A percentile compares a stretch with the other conserved stretches of the same genome.
Evolutionary conservation across 2,888 invertebrate genomes (phyloP).

Genomic region (Megastigmus dorsalis): DNA sequence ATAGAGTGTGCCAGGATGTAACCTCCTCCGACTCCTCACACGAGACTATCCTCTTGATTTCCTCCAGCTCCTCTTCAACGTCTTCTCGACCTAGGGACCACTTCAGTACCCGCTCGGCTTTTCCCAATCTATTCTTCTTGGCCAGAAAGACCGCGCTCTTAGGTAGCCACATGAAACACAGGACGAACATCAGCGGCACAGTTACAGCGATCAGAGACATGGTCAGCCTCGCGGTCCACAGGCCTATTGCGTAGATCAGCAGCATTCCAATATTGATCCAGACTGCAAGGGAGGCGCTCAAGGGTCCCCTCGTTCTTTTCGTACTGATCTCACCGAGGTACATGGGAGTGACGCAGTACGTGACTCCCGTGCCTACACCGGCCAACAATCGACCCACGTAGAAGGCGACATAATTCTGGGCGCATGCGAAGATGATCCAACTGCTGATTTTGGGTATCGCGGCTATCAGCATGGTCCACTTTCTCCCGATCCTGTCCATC

Average conservation of each 20-base stretch:
- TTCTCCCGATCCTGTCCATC: conserved; percentile 71
- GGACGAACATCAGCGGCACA: conserved; percentile 64
- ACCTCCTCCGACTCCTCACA: conserved; percentile 58
- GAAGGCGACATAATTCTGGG: conserved; percentile 59
- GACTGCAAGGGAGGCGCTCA: conserved; percentile 67
- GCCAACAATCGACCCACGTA: conserved; percentile 67
- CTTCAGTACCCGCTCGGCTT: conserved; percentile 66
- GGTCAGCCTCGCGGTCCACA: conserved; percentile 53
- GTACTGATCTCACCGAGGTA: conserved; percentile 71
- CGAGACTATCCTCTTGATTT: conserved; percentile 68
- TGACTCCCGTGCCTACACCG: conserved; percentile 70
- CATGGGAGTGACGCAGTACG: conserved; percentile 70
- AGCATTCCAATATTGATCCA: conserved; percentile 69
- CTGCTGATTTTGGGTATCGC: conserved; percentile 69
- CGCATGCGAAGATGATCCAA: conserved; percentile 68
- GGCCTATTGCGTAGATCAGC: conserved; percentile 65
- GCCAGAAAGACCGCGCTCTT: conserved; percentile 70
- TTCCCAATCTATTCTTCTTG: conserved; percentile 64
- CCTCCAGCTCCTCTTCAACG: conserved; percentile 68
- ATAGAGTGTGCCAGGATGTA: conserved; percentile 55
- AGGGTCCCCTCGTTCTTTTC: conserved; percentile 68
- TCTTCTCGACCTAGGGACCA: conserved; percentile 69
- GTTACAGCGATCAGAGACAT: conserved; percentile 66
- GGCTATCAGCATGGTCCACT: conserved; percentile 68
- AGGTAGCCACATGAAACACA: conserved; percentile 69